Percentiles rank a stretch among this genome's conserved stretches.
These are phyloP conservation scores for Drosophila paracracens DNA, from an alignment of 2,888 invertebrate species.

Conservation along the genomic window DNA sequence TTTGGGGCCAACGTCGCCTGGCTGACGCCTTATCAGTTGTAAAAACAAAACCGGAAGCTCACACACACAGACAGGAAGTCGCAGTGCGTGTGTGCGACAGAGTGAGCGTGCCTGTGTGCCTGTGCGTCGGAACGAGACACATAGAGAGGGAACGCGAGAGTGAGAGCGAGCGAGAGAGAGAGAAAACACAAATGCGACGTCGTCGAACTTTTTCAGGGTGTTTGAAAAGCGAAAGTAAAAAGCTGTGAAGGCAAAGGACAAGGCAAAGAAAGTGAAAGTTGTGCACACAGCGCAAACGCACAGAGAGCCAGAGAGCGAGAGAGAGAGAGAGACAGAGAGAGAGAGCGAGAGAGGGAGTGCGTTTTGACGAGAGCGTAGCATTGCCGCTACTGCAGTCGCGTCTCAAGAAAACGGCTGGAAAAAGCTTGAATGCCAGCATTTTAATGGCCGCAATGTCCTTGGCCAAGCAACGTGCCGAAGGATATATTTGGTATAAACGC, in stretches of 20 bases:
- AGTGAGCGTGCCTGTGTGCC: constrained; percentile 13
- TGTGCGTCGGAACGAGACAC: constrained; percentile 24
- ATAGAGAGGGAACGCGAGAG: constrained; percentile 2
- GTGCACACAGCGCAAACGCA: constrained; percentile 23
- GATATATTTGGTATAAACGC: constrained; percentile 71
- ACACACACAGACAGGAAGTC: constrained; percentile 78
- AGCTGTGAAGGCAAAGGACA: constrained; percentile 75
- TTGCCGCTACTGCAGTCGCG: constrained; percentile 48
- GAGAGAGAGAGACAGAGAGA: constrained; percentile 7
- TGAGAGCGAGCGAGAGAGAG: constrained; percentile 23
- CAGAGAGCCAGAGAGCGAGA: constrained; percentile 17
- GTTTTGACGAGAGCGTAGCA: constrained; percentile 31
- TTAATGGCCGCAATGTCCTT: constrained; percentile 85
- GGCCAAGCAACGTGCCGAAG: constrained; percentile 82
- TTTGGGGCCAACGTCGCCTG: constrained; percentile 62
- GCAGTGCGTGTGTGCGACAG: constrained; percentile 44
- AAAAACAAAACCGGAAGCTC: constrained; percentile 82
- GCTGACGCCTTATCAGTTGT: constrained; percentile 76
- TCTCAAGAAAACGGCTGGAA: constrained; percentile 65
- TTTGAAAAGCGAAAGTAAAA: constrained; percentile 67
- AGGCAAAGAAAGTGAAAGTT: constrained; percentile 74
- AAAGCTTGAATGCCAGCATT: constrained; percentile 70
- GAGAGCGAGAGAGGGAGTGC: constrained; percentile 31
- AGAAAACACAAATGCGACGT: constrained; percentile 40
- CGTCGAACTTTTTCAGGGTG: constrained; percentile 77